Evolutionary conservation across 2,113 vertebrate genomes (phyloP), one percentile per base, ranked within the genome.

Genomic region (Motacilla alba): DNA sequence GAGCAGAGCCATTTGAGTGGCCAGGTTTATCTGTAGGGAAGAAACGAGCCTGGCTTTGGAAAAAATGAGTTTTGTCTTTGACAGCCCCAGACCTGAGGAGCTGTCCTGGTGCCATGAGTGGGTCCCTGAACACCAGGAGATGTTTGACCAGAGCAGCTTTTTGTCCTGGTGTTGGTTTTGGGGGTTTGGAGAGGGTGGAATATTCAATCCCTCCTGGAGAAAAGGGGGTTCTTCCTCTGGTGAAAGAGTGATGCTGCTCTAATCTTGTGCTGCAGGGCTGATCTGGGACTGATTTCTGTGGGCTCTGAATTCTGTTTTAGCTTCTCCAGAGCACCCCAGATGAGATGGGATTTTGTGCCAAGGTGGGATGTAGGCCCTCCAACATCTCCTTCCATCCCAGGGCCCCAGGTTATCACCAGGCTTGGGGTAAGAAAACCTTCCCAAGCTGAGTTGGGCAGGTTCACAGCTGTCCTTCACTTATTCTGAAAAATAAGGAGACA

Each of bases 381-480:
- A 78, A 64, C 33, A 30, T 9, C 30, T 84, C 39, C 69, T 78
- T 7, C 52, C 4, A 0, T 6, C 44, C 16, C 73, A 74, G 22
- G 7, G 5, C 11, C 17, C 44, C 49, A 26, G 0, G 0, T 59
- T 37, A 15, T 30, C 80, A 39, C 58, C 46, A 62, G 28, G 22
- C 6, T 50, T 41, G 58, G 35, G 44, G 30, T 12, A 27, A 16
- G 28, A 59, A 77, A 77, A 33, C 35, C 13, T 41, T 10, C 46
- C 28, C 20, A 3, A 62, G 13, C 22, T 33, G 74, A 31, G n/a
- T 26, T 50, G 33, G 35, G 22, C 37, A 52, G 24, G 31, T 35
- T 18, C 49, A 44, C 59, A 52, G 18, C 59, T 78, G 13, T n/a
- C 37, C 46, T 63, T 41, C 35, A 6, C 23, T 33, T 64, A 3